Percentiles rank a stretch among this genome's conserved stretches.
Evolutionary conservation across 2,797 vertebrate genomes (phyloP).

Genomic region (Nasua narica): DNA sequence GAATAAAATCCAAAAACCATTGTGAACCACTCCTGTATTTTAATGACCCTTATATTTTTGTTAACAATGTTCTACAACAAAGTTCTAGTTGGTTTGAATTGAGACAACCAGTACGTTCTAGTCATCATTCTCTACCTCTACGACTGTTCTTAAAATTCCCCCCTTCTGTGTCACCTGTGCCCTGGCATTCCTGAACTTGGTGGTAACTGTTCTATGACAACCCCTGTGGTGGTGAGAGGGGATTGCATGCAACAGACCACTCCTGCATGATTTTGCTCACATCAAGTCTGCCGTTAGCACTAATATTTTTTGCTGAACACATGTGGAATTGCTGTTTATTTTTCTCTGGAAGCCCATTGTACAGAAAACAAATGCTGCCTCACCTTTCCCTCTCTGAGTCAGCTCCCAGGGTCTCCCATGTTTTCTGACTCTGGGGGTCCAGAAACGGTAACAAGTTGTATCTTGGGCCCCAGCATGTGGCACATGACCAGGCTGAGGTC

Average conservation of each 20-base stretch:
- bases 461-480: not conserved
- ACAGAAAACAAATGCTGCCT: not conserved
- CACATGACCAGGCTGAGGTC: not conserved
- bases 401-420: rapidly evolving
- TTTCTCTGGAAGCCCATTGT: not conserved
- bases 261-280: not conserved
- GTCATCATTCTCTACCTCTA: not conserved
- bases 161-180: not conserved
- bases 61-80: not conserved
- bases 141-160: not conserved
- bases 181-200: not conserved
- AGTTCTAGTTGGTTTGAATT: not conserved
- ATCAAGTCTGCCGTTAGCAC: not conserved
- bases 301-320: not conserved
- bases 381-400: not conserved
- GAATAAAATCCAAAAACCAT: not conserved
- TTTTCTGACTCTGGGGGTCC: not conserved
- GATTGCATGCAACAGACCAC: not conserved
- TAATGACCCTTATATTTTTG: not conserved
- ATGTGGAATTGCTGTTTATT: not conserved
- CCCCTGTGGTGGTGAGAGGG: rapidly evolving
- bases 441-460: not conserved
- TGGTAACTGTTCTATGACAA: not conserved
- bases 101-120: not conserved
- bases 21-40: not conserved